These are phyloP conservation scores for Ctenodactylus gundi DNA, from an alignment of 2,113 vertebrate genomes.

Conservation along the genomic window DNA sequence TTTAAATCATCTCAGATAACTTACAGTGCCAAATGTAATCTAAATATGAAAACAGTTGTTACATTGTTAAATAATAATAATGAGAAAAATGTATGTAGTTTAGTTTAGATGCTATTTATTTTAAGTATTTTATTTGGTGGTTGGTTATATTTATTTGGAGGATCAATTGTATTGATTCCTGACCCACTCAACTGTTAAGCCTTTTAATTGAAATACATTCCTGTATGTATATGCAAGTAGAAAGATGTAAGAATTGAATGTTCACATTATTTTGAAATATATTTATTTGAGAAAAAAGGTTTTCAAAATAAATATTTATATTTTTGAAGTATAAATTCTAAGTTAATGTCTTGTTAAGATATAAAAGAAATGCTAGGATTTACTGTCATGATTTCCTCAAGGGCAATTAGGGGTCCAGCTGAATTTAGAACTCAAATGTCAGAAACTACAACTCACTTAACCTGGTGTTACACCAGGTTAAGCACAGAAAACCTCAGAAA, in stretches of 20 bases:
- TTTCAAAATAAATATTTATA: not conserved
- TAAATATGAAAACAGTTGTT: not conserved
- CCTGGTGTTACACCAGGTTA: not conserved
- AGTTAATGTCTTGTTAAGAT: not conserved
- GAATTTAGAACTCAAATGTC: not conserved
- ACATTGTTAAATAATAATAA: not conserved
- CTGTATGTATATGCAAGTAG: not conserved
- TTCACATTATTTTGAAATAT: not conserved
- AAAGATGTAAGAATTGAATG: not conserved
- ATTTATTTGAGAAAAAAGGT: not conserved
- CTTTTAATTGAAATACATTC: not conserved
- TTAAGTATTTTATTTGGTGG: not conserved
- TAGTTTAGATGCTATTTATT: not conserved
- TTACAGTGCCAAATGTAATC: not conserved
- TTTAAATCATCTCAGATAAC: not conserved
- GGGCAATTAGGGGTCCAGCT: not conserved
- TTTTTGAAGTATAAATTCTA: not conserved
- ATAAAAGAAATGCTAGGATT: not conserved
- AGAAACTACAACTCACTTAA: not conserved
- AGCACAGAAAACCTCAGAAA: not conserved
- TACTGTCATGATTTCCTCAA: not conserved
- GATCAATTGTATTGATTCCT: not conserved
- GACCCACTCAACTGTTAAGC: not conserved
- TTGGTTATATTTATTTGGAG: not conserved
- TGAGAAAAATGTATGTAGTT: not conserved